These are phyloP conservation scores for Eueides isabella DNA, from an alignment of 1,140 invertebrate species.

Conservation along the genomic window DNA sequence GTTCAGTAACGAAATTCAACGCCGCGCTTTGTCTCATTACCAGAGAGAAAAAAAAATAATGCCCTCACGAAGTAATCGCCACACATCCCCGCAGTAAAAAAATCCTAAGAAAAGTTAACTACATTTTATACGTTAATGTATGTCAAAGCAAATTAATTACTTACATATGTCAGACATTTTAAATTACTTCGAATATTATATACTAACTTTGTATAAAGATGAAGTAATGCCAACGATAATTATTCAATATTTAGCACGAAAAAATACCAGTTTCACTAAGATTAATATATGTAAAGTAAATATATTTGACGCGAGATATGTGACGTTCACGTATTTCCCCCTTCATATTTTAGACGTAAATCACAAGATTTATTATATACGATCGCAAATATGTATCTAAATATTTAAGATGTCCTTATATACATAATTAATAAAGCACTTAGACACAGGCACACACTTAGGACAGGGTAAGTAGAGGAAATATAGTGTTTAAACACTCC, in stretches of 20 bases:
- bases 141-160: too few relatives aligned
- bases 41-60: too few relatives aligned
- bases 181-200: not conserved
- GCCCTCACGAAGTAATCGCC: too few relatives aligned
- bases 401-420: too few relatives aligned
- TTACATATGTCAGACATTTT: not conserved
- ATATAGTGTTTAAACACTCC: too few relatives aligned
- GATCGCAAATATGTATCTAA: not conserved
- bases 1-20: too few relatives aligned
- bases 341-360: not conserved
- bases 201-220: not conserved
- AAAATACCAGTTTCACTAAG: not conserved
- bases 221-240: not conserved
- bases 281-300: not conserved
- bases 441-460: too few relatives aligned
- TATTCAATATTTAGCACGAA: not conserved
- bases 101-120: not conserved
- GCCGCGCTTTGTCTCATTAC: too few relatives aligned
- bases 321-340: slow-evolving; percentile 3
- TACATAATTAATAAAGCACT: too few relatives aligned
- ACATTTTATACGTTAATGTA: too few relatives aligned
- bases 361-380: not conserved
- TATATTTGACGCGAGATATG: not conserved
- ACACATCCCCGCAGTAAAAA: too few relatives aligned
- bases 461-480: too few relatives aligned